Conservation (phyloP, 2,113 vertebrate genomes). For the Cygnus atratus region DNA sequence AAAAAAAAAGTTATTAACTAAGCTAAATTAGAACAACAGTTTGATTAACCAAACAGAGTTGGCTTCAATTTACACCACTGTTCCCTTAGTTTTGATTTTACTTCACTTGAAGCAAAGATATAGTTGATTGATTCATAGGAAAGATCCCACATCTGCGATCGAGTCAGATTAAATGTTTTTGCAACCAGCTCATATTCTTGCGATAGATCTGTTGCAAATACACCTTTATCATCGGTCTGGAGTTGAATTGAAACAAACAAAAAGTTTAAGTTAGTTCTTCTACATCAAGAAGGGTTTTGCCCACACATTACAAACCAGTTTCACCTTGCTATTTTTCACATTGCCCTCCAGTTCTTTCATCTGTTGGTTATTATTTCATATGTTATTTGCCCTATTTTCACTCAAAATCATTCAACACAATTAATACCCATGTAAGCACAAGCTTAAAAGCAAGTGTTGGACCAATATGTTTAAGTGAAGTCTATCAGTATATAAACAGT, state of each 20-base stretch:
- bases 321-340: background rate
- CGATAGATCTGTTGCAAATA: constrained; percentile 92
- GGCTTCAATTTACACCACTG: constrained; percentile 84
- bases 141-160: constrained; percentile 85
- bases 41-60: constrained; percentile 55
- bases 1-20: background rate
- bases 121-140: constrained; percentile 88
- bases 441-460: background rate
- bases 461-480: background rate
- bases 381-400: background rate
- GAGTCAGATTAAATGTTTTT: constrained; percentile 86
- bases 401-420: background rate
- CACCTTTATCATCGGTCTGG: constrained; percentile 96
- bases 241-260: constrained; percentile 20
- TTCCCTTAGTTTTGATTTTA: constrained; percentile 84
- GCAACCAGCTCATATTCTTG: constrained; percentile 92
- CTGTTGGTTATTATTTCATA: background rate
- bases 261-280: background rate
- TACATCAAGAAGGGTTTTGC: background rate
- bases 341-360: background rate
- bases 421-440: background rate
- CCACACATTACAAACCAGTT: background rate
- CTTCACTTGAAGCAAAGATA: constrained; percentile 82
- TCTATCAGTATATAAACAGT: background rate
- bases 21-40: background rate